Evolutionary conservation across 2,888 invertebrate species (phyloP).

Genomic region (Phengaris alcon): DNA sequence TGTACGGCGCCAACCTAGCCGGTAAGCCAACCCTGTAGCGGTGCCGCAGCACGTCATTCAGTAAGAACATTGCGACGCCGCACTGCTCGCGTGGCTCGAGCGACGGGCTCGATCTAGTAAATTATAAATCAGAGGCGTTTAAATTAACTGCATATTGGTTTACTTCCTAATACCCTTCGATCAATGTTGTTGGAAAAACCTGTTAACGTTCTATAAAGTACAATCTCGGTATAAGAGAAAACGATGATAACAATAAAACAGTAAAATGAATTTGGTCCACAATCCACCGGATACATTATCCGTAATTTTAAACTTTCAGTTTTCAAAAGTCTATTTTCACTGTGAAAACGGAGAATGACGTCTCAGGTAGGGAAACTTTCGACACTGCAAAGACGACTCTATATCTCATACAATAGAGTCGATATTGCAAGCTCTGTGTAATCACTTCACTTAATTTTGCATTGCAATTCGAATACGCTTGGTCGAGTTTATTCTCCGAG

Average conservation of each 20-base stretch:
- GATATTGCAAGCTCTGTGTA: not conserved
- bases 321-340: slow-evolving; percentile 35
- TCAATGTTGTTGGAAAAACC: too few relatives aligned
- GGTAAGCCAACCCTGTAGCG: too few relatives aligned
- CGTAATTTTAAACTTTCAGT: slow-evolving; percentile 37
- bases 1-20: too few relatives aligned
- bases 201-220: too few relatives aligned
- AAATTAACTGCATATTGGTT: too few relatives aligned
- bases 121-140: too few relatives aligned
- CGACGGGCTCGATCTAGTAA: too few relatives aligned
- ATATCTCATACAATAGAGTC: not conserved
- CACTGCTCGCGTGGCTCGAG: too few relatives aligned
- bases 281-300: slow-evolving; percentile 32
- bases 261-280: slow-evolving; percentile 25
- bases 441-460: slow-evolving; percentile 38
- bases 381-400: slow-evolving; percentile 3
- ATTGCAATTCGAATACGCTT: slow-evolving; percentile 37
- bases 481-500: slow-evolving; percentile 40
- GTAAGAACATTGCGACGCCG: too few relatives aligned
- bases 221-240: not conserved
- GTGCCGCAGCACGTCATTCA: too few relatives aligned
- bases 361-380: slow-evolving; percentile 15
- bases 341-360: slow-evolving; percentile 34
- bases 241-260: slow-evolving; percentile 9
- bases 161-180: too few relatives aligned